These are phyloP conservation scores for Drosophila fungiperda DNA, from an alignment of 2,888 invertebrate species.

Conservation along the genomic window DNA sequence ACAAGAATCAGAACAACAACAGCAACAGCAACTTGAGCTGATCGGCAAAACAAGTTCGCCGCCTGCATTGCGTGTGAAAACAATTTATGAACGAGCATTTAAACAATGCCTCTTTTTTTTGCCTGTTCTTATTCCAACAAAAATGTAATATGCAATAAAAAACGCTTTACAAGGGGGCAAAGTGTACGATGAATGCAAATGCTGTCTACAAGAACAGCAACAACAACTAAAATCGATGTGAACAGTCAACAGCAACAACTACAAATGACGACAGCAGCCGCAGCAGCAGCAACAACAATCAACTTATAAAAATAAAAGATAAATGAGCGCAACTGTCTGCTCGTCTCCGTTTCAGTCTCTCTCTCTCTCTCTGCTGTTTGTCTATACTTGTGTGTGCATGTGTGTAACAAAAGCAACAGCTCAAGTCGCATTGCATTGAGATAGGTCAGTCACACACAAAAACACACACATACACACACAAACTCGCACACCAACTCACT, in stretches of 20 bases:
- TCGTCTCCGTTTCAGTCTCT: conserved; percentile 42
- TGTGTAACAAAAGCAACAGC: conserved; percentile 63
- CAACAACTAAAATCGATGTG: conserved; percentile 48
- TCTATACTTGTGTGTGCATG: conserved; percentile 23
- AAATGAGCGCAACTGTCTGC: conserved; percentile 65
- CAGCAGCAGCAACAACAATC: conserved; percentile 44
- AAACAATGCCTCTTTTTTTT: conserved; percentile 36
- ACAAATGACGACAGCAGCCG: conserved; percentile 42
- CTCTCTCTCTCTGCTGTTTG: conserved; percentile 10
- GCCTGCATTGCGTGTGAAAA: conserved; percentile 63
- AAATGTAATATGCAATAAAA: conserved; percentile 58
- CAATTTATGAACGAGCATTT: conserved; percentile 65
- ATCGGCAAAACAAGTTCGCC: conserved; percentile 51
- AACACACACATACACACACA: conserved; percentile 41
- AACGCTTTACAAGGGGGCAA: conserved; percentile 68
- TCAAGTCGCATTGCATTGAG: conserved; percentile 82
- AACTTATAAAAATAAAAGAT: conserved; percentile 73
- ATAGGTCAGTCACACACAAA: conserved; percentile 81
- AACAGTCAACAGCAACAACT: conserved; percentile 55
- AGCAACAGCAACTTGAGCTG: conserved; percentile 29
- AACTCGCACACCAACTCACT: conserved; percentile 13
- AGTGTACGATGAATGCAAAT: conserved; percentile 75
- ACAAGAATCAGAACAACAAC: conserved; percentile 32
- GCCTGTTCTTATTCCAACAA: conserved; percentile 22
- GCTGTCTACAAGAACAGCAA: conserved; percentile 50